Evolutionary conservation across 2,113 vertebrate species (phyloP), one percentile per base, ranked within the genome.

Genomic region (Megaceryle maxima): DNA sequence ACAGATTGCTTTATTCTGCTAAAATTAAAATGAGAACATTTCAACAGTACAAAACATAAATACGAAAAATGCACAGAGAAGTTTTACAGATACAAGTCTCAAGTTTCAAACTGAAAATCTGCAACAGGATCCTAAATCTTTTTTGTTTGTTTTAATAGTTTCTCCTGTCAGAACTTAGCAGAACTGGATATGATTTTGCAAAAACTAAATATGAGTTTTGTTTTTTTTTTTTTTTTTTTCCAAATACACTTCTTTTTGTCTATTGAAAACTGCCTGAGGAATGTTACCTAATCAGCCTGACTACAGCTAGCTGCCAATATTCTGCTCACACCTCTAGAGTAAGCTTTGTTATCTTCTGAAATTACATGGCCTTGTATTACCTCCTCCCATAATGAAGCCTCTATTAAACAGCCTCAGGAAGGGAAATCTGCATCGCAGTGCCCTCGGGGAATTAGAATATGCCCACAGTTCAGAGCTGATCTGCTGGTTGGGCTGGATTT

Each of bases 341-440:
- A 90, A 88, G 67, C 72, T 90, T 94, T 93, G 55, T 55, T 92
- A 86, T 91, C 53, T 50, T 94, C 91, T 90, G 59, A 90, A 94
- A 94, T 83, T 77, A 67, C 44, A 66, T 46, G 70, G 81, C 10
- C 37, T 15, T 88, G n/a, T 76, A 66, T 85, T 55, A 77, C 59
- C 55, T 74, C 41, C 46, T 94, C 70, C 51, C 7, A 1, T 85
- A 91, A 92, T 55, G 72, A 91, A 94, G 72, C 48, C 39, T 75
- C 62, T 78, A 28, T 78, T 87, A 88, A 81, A 94, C 21, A 84
- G 83, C 37, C 81, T 88, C 69, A 67, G 57, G 48, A 88, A 84
- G 82, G 18, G 53, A 91, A 91, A 87, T 43, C 26, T 84, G 50
- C 81, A 25, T 20, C 72, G 22, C 24, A 73, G 13, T 79, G 33